Evolutionary conservation across 2,797 vertebrate species (phyloP).

Genomic region (Lepilemur ruficaudatus): DNA sequence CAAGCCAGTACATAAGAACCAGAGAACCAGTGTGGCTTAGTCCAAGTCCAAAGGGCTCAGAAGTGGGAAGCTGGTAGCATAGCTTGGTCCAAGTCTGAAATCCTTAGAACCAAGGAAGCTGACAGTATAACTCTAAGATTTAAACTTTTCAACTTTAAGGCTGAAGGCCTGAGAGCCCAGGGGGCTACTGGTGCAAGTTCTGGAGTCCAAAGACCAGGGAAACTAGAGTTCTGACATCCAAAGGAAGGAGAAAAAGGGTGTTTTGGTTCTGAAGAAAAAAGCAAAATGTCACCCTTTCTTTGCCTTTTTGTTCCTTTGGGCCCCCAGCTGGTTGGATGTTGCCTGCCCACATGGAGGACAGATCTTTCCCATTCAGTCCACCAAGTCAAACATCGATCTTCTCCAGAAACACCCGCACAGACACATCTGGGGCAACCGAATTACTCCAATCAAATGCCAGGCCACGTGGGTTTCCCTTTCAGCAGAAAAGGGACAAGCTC

Average conservation of each 20-base stretch:
- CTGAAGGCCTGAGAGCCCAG: background rate
- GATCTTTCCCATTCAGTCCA: background rate
- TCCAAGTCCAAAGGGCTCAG: background rate
- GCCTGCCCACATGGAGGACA: background rate
- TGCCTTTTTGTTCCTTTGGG: background rate
- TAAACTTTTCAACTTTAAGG: background rate
- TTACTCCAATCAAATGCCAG: background rate
- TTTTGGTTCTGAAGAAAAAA: background rate
- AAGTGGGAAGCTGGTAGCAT: background rate
- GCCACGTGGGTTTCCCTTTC: background rate
- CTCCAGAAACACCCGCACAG: background rate
- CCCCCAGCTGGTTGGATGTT: background rate
- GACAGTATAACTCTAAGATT: background rate
- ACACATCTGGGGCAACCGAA: background rate
- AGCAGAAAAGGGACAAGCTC: background rate
- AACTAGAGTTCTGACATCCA: background rate
- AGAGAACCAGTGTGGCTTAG: background rate
- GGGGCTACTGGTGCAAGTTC: background rate
- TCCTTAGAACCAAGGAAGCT: background rate
- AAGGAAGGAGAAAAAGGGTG: background rate
- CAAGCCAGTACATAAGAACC: background rate
- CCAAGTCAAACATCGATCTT: background rate
- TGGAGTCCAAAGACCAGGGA: background rate
- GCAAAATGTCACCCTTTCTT: background rate
- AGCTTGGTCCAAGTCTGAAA: background rate